Conservation (phyloP, 2,797 vertebrate species). For the Lates japonicus region DNA sequence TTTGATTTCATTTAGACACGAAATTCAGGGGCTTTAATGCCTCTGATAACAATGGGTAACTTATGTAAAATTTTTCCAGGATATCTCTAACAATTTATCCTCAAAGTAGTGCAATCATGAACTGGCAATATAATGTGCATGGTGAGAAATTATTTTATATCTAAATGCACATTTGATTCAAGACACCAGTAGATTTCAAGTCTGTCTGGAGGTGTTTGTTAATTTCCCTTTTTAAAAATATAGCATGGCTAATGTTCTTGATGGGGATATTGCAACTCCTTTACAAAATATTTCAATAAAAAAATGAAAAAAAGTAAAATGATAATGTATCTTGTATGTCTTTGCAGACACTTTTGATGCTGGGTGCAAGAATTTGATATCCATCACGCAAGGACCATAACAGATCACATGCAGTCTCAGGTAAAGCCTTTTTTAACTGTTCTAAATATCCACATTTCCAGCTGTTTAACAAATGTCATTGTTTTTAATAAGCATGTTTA, state of each 20-base stretch:
- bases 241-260: neutral
- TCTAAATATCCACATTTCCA: conserved; percentile 10
- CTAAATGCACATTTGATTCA: neutral
- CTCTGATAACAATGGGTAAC: neutral
- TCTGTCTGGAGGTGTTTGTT: neutral
- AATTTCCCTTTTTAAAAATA: neutral
- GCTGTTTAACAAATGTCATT: neutral
- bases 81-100: neutral
- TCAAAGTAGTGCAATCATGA: neutral
- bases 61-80: neutral
- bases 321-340: conserved; percentile 28
- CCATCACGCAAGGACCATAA: conserved; percentile 55
- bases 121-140: neutral
- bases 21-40: neutral
- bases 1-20: neutral
- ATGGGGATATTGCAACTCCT: neutral
- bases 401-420: conserved; percentile 88
- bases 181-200: neutral
- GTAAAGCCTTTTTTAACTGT: conserved; percentile 66
- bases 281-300: neutral
- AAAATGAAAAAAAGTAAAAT: neutral
- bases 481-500: neutral
- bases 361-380: conserved; percentile 41
- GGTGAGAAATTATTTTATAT: neutral
- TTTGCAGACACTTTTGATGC: conserved; percentile 70